Evolutionary conservation across 2,113 vertebrate species (phyloP).

Genomic region (Elephantulus edwardii): DNA sequence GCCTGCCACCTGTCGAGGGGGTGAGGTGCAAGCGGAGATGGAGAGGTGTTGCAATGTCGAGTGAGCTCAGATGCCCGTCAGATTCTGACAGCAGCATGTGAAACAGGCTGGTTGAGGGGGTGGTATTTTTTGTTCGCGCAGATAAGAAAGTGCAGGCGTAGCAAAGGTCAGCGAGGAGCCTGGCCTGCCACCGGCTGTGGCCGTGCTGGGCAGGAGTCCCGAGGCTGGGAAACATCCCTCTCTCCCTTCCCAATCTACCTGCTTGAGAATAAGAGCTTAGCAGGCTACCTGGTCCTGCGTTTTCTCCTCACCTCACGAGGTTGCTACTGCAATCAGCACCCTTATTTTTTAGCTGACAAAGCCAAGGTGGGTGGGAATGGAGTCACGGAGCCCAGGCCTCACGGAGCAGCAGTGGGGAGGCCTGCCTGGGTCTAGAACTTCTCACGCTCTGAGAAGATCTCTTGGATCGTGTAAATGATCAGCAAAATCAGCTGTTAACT

Average conservation of each 20-base stretch:
- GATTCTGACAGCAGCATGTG: not conserved
- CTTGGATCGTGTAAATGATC: not conserved
- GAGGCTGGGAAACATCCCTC: rapidly evolving
- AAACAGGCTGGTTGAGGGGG: not conserved
- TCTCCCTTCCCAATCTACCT: no score
- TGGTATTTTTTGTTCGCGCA: not conserved
- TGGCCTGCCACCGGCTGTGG: not conserved
- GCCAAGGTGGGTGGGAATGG: not conserved
- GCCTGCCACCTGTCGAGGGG: not conserved
- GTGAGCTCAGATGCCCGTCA: no score
- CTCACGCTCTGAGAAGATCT: not conserved
- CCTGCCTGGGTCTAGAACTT: not conserved
- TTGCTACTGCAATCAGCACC: not conserved
- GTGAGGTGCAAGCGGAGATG: not conserved
- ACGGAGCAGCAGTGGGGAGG: not conserved
- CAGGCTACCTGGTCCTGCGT: not conserved
- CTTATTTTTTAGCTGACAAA: not conserved
- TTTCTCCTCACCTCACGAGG: not conserved
- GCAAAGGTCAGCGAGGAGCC: not conserved
- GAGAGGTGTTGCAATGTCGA: no score
- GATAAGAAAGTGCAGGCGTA: not conserved
- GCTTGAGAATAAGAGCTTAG: not conserved
- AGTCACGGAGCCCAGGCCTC: no score
- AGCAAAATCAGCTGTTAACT: not conserved
- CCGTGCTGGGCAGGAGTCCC: not conserved